Evolutionary conservation across 1,140 invertebrate species (phyloP).

Genomic region (Propsilocerus akamusi): DNA sequence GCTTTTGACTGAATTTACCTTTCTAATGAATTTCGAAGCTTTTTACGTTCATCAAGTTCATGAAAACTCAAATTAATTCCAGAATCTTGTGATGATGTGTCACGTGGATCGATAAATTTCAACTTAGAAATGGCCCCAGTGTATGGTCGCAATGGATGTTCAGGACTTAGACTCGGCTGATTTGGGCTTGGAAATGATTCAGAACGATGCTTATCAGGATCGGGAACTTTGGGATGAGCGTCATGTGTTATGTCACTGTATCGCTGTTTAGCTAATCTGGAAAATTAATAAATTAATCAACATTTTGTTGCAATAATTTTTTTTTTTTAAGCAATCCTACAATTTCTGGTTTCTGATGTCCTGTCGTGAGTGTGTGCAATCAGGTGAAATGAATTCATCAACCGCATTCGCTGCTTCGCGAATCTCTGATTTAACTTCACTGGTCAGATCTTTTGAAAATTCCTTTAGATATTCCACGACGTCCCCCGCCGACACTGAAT

Average conservation of each 20-base stretch:
- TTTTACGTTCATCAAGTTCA: conserved; percentile 32
- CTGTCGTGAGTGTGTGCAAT: conserved; percentile 16
- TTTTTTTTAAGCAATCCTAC: conserved; percentile 25
- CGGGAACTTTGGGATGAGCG: conserved; percentile 27
- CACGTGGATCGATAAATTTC: conserved; percentile 18
- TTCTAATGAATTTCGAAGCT: conserved; percentile 7
- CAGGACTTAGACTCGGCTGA: conserved; percentile 21
- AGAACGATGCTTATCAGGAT: neutral
- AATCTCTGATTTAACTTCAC: conserved; percentile 58
- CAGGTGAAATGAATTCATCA: conserved; percentile 45
- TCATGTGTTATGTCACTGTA: conserved; percentile 16
- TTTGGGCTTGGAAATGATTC: conserved; percentile 22
- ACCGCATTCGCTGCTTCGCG: conserved; percentile 49
- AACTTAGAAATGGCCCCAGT: conserved; percentile 39
- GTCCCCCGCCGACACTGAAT: conserved; percentile 48
- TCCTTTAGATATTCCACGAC: conserved; percentile 57
- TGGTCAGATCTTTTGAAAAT: conserved; percentile 56
- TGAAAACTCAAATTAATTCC: conserved; percentile 55
- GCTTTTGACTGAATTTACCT: neutral
- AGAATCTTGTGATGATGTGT: conserved; percentile 42
- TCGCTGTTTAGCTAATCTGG: conserved; percentile 5
- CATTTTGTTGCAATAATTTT: conserved; percentile 22
- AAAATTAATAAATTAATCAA: conserved; percentile 18
- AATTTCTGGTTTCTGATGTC: conserved; percentile 12
- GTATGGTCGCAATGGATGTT: conserved; percentile 29